Evolutionary conservation across 1,140 invertebrate genomes (phyloP).

Genomic region (Ephestia elutella): DNA sequence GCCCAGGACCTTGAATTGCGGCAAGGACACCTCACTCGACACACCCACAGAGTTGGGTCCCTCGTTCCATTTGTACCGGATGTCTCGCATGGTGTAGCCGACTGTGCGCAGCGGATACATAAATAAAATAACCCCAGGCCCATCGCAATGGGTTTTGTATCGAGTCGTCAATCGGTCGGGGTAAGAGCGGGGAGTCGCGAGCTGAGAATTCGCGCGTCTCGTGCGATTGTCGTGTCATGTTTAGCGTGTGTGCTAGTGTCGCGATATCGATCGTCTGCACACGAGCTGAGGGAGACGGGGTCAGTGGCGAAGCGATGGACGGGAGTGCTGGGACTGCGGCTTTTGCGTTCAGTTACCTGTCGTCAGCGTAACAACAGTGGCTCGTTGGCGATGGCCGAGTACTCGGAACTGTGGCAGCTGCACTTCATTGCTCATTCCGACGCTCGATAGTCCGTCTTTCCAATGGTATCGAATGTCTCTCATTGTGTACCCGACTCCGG

Average conservation of each 20-base stretch:
- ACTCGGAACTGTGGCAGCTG: slow-evolving; percentile 96
- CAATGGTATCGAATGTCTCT: slow-evolving; percentile 98
- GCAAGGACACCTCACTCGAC: slow-evolving; percentile 93
- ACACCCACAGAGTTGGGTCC: slow-evolving; percentile 93
- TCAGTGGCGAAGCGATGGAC: slow-evolving; percentile 58
- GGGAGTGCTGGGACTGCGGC: slow-evolving; percentile 57
- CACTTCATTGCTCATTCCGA: slow-evolving; percentile 93
- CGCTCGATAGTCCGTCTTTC: slow-evolving; percentile 90
- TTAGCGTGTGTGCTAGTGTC: slow-evolving; percentile 64
- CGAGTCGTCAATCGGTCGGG: slow-evolving; percentile 67
- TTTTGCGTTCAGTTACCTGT: slow-evolving; percentile 84
- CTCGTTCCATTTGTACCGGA: slow-evolving; percentile 96
- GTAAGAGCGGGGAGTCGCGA: slow-evolving; percentile 59
- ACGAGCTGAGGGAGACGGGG: slow-evolving; percentile 68
- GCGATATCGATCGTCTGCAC: slow-evolving; percentile 56
- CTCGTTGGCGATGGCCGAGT: slow-evolving; percentile 92
- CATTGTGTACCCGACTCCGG: slow-evolving; percentile 96
- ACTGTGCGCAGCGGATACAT: slow-evolving; percentile 83
- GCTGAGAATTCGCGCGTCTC: slow-evolving; percentile 45
- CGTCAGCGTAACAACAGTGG: slow-evolving; percentile 92
- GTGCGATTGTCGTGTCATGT: slow-evolving; percentile 64
- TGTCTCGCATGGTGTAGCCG: slow-evolving; percentile 98
- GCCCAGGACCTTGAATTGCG: slow-evolving; percentile 95
- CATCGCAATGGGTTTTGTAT: slow-evolving; percentile 79
- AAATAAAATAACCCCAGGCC: slow-evolving; percentile 79